A percentile compares a stretch with the other conserved stretches of the same genome.
These are phyloP conservation scores for Eleginops maclovinus DNA, from an alignment of 2,113 vertebrate species.

Conservation along the genomic window DNA sequence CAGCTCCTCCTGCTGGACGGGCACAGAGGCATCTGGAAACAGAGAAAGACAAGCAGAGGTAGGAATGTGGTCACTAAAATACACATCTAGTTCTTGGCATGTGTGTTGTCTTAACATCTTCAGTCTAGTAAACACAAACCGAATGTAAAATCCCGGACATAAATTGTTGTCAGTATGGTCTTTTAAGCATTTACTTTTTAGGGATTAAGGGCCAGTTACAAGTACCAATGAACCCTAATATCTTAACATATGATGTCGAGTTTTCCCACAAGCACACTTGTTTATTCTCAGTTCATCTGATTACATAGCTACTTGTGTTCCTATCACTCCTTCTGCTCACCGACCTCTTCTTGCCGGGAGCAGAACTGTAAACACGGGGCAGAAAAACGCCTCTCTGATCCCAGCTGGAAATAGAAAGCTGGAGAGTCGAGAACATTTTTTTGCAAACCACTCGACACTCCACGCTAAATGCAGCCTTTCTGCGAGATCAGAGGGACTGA, in stretches of 20 bases:
- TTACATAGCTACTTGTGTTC: conserved; percentile 17
- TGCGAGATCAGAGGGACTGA: conserved; percentile 67
- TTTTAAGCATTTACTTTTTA: background rate
- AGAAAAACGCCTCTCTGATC: conserved; percentile 55
- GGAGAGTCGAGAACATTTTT: conserved; percentile 45
- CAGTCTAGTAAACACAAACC: background rate
- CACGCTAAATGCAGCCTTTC: conserved; percentile 65
- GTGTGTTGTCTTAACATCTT: background rate
- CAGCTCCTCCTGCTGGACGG: conserved; percentile 82
- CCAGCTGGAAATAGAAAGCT: conserved; percentile 66
- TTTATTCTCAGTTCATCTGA: conserved; percentile 28
- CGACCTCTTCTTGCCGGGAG: conserved; percentile 19
- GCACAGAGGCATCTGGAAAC: conserved; percentile 28
- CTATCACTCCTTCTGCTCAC: conserved; percentile 39
- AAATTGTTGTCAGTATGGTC: background rate
- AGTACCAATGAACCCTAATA: background rate
- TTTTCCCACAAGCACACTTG: conserved; percentile 9
- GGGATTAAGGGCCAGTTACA: background rate
- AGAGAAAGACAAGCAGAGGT: background rate
- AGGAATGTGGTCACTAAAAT: background rate
- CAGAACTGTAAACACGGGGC: conserved; percentile 44
- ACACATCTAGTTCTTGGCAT: background rate
- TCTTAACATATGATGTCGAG: conserved; percentile 5
- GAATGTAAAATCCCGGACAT: background rate
- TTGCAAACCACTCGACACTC: conserved; percentile 47